Evolutionary conservation across 2,113 vertebrate species (phyloP), one percentile per base, ranked within the genome.

Genomic region (Numenius arquata): DNA sequence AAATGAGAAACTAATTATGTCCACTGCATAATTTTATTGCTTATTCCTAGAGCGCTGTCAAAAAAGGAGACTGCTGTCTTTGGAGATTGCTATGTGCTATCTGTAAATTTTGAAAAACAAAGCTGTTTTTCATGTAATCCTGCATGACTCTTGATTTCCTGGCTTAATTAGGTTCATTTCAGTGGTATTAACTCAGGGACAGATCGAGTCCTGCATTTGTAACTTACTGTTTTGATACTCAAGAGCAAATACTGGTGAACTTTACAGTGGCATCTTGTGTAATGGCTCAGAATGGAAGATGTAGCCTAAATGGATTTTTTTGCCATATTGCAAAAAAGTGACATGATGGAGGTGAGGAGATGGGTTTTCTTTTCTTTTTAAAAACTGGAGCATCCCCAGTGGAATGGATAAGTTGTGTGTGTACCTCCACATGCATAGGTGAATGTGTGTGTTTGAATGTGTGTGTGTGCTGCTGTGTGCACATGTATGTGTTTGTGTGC

Each of bases 401-500:
- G 65, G 38, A 16, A 16, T 3, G 56, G 52, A 10, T 38, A 17
- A 26, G 36, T 17, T 18, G 12, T 2, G 18, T 29, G 52, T 6
- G 8, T 59, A 8, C 32, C 48, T 21, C 21, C 16, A 3, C 7
- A 4, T 2, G 63, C 9, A 8, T 2, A 32, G 9, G n/a, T 15
- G 26, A 13, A 27, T 14, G 62, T 13, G 61, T 15, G 30, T 18
- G 22, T 9, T 26, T 47, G 43, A 32, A 23, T 7, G n/a, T 14
- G 27, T 15, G 53, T 9, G 41, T 6, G 55, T 2, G 53, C 34
- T 25, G 27, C 26, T 18, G 45, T 2, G 17, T 1, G 11, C 36
- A 4, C 2, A 4, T 1, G 15, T n/a, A 11, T 9, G 18, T 4
- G 38, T 18, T 5, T 2, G 20, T 2, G 8, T 8, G 8, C 10